Percentiles rank a stretch among this genome's conserved stretches.
Conservation (phyloP, 2,888 invertebrate genomes). For the Nyleta sp. region DNA sequence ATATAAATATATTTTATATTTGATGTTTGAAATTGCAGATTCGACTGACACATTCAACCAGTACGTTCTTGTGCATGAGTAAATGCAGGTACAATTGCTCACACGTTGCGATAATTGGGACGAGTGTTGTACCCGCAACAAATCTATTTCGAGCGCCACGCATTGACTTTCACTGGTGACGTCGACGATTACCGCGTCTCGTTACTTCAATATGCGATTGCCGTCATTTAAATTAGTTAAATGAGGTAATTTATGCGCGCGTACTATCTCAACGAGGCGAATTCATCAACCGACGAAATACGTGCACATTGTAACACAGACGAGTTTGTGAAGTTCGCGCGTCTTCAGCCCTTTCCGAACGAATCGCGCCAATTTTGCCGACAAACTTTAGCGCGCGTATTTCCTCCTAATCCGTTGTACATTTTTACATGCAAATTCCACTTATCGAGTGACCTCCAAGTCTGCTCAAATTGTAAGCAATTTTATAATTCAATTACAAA, state of each 20-base stretch:
- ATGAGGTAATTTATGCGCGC: conserved; percentile 34
- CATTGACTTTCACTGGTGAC: conserved; percentile 63
- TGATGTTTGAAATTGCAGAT: background rate
- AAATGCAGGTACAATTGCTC: conserved; percentile 41
- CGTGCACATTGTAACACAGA: background rate
- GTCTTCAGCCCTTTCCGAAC: too few relatives aligned
- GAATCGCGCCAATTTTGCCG: too few relatives aligned
- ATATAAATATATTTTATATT: background rate
- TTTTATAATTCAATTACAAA: background rate
- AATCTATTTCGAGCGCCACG: conserved; percentile 57
- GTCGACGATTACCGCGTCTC: conserved; percentile 43
- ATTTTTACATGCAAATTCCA: too few relatives aligned
- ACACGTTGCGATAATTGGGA: conserved; percentile 51
- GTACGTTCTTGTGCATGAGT: conserved; percentile 16
- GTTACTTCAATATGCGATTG: conserved; percentile 47
- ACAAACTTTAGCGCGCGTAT: too few relatives aligned
- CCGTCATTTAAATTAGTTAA: conserved; percentile 50
- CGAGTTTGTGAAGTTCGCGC: background rate
- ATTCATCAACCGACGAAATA: conserved; percentile 1
- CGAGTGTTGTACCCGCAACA: conserved; percentile 48
- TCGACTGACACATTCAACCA: background rate
- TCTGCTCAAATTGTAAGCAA: background rate
- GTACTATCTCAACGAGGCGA: conserved; percentile 1
- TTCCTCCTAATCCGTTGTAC: too few relatives aligned
- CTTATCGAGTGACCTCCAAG: background rate